phyloP scores from a whole-genome alignment of 2,113 vertebrate species.

The Balaeniceps rex region DNA sequence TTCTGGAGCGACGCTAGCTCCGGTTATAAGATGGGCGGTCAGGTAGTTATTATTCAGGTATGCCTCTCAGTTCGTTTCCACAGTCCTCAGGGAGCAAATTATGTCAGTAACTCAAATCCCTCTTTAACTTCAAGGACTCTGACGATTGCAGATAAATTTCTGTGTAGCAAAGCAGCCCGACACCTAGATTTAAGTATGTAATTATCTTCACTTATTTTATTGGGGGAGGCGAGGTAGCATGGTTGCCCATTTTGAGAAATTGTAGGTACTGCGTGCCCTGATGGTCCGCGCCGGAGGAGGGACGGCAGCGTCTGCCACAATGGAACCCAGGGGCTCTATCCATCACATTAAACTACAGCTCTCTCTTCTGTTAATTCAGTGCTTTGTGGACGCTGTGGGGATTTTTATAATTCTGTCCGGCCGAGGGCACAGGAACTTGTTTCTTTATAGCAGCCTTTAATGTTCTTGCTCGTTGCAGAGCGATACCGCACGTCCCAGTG shows the following conservation, averaged over 20 bases:
- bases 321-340: neutral
- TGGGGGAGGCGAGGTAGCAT: neutral
- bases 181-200: constrained; percentile 3
- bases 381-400: neutral
- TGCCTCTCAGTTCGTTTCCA: neutral
- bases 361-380: neutral
- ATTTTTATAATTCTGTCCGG: constrained; percentile 10
- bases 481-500: neutral
- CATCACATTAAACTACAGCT: neutral
- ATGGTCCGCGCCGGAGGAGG: fast-evolving
- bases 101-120: constrained; percentile 17
- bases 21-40: neutral
- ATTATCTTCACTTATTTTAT: neutral
- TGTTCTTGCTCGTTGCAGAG: neutral
- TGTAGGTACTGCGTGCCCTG: neutral
- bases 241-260: neutral
- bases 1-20: neutral
- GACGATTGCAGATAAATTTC: neutral
- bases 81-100: constrained; percentile 29
- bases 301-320: neutral
- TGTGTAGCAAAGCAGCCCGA: neutral
- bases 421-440: neutral
- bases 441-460: constrained; percentile 12
- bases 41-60: neutral
- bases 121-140: constrained; percentile 30